Percentiles rank a stretch among this genome's conserved stretches.
phyloP scores from a whole-genome alignment of 2,797 vertebrate genomes.

The Anguilla obscura region DNA sequence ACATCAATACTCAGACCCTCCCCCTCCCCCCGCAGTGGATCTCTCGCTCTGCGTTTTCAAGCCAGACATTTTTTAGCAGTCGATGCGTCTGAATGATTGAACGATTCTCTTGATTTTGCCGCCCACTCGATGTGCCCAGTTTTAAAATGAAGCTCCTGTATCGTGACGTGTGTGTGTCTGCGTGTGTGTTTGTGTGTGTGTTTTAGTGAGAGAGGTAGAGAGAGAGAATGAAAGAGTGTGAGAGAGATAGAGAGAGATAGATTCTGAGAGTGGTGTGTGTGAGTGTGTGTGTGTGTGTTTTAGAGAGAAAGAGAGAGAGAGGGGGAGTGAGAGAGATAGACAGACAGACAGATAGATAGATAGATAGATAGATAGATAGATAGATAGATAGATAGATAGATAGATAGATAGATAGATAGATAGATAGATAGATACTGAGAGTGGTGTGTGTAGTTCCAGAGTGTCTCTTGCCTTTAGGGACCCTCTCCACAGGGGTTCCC shows the following conservation, averaged over 20 bases:
- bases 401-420: not conserved
- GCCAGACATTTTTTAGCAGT: not conserved
- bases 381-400: no score
- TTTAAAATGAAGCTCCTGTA: not conserved
- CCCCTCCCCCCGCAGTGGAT: not conserved
- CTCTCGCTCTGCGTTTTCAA: not conserved
- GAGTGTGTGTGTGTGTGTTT: not conserved
- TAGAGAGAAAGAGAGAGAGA: not conserved
- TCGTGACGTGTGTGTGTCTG: not conserved
- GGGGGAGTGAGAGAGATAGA: not conserved
- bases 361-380: not conserved
- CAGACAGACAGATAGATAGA: not conserved
- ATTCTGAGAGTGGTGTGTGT: constrained; percentile 44
- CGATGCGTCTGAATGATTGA: not conserved
- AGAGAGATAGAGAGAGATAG: not conserved
- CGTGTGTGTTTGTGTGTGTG: not conserved
- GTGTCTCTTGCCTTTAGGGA: not conserved
- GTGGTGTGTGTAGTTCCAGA: not conserved
- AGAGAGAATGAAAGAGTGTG: not conserved
- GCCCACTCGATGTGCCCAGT: not conserved
- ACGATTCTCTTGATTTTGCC: not conserved
- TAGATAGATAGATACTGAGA: not conserved
- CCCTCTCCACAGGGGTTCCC: not conserved
- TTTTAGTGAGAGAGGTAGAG: not conserved
- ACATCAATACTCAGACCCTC: not conserved